Percentiles rank a stretch among this genome's conserved stretches.
These are phyloP conservation scores for Leptopilina myrica DNA, from an alignment of 2,888 invertebrate species.

Conservation along the genomic window DNA sequence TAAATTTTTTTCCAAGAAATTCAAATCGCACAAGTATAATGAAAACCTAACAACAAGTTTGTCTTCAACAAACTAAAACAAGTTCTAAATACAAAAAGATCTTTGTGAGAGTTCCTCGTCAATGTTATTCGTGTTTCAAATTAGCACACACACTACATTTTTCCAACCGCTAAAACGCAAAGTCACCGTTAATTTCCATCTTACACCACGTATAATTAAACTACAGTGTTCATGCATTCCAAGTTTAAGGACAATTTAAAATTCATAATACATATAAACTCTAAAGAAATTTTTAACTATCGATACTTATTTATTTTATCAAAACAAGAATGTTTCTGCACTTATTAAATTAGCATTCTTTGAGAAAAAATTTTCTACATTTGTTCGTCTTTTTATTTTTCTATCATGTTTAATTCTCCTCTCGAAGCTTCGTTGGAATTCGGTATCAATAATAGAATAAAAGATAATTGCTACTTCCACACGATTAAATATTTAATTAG, in stretches of 20 bases:
- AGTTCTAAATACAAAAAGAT: slow-evolving; percentile 25
- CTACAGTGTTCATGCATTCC: slow-evolving; percentile 12
- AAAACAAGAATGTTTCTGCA: background rate
- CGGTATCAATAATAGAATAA: too few species aligned
- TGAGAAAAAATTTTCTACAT: background rate
- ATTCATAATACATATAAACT: background rate
- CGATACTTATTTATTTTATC: background rate
- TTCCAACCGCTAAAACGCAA: slow-evolving; percentile 17
- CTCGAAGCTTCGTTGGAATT: too few species aligned
- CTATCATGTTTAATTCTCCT: background rate
- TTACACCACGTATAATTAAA: slow-evolving; percentile 5
- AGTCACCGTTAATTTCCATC: slow-evolving; percentile 24
- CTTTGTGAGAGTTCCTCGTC: slow-evolving; percentile 25
- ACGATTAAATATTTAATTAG: too few species aligned
- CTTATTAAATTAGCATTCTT: background rate
- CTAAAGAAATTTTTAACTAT: background rate
- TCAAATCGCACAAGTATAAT: background rate
- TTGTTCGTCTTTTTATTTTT: background rate
- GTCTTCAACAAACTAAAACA: slow-evolving; percentile 28
- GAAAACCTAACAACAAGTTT: slow-evolving; percentile 8
- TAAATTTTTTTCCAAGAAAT: slow-evolving; percentile 3
- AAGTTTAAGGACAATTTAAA: slow-evolving; percentile 6
- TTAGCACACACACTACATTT: slow-evolving; percentile 24
- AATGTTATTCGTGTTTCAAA: slow-evolving; percentile 33
- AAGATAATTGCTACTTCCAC: too few species aligned